Evolutionary conservation across 92 coral and sea anemone species (phyloP), one percentile per base, ranked within the genome.

Genomic region (Phenganax subtilis): DNA sequence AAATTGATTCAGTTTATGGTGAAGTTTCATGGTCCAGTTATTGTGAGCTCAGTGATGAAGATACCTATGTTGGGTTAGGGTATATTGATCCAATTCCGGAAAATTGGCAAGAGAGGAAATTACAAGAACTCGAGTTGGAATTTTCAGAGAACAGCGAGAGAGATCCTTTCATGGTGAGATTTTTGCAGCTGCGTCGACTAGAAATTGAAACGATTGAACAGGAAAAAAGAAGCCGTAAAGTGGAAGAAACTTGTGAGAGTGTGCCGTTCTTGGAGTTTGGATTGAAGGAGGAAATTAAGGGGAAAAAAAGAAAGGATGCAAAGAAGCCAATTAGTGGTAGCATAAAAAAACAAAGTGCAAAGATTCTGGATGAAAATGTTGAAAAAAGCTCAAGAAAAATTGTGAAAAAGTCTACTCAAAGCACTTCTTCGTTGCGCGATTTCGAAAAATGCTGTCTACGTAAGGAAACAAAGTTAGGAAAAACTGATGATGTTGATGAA

Each of bases 11-110:
- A 44, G 44, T 20, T 8, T 68, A 9, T 29, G 11, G 4, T 10
- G 54, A 68, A 29, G 9, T 0, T 51, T 47, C 8, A 8, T 64
- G 47, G 57, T 52, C 60, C 11, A 16, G 71, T 47, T 62, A 29
- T 12, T 52, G 47, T 54, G 83, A 65, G 11, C 65, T 79, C 51
- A 79, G 57, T 62, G 67, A 64, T 25, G 74, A 63, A 44, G 73
- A 79, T 20, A 64, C 31, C 73, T 52, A 47, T 52, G 51, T 51
- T 4, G 83, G 74, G 20, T 62, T 52, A 12, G 83, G 83, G 12
- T 79, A 79, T 53, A 79, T 79, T 54, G 74, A 79, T 54, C 83
- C 83, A 2, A 61, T 79, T 3, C 83, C 83, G 9, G 62, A 27
- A 37, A 62, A 63, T 8, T 79, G 83, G 83, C 73, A 52, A 27